Conservation (phyloP, 2,888 invertebrate species). For the Drosophila incognita region DNA sequence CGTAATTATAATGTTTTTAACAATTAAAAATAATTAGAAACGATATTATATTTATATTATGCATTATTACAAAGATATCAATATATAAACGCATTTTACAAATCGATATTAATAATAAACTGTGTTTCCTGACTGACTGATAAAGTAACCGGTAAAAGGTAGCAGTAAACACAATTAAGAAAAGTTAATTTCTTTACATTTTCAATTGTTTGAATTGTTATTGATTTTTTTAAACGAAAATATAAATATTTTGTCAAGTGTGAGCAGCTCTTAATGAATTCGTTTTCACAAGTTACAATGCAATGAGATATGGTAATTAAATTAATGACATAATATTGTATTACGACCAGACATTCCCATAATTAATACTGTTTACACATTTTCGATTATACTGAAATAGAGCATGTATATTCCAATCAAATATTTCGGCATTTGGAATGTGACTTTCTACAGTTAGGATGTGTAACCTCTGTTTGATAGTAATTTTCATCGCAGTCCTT, state of each 20-base stretch:
- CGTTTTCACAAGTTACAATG: neutral
- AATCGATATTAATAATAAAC: neutral
- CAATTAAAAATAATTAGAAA: neutral
- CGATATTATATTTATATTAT: neutral
- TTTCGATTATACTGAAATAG: neutral
- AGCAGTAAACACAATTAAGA: neutral
- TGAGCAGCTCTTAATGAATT: neutral
- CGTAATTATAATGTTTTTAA: neutral
- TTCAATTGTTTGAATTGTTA: neutral
- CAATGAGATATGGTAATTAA: neutral
- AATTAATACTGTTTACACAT: no score
- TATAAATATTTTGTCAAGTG: neutral
- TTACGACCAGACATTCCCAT: neutral
- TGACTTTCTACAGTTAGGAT: conserved; percentile 3
- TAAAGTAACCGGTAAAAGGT: neutral
- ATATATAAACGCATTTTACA: neutral
- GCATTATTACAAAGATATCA: neutral
- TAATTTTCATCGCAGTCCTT: conserved; percentile 7
- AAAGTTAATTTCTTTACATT: neutral
- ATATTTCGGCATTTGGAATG: neutral
- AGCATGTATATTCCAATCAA: neutral
- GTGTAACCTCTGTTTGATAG: conserved; percentile 2
- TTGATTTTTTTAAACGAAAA: neutral
- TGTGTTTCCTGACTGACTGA: neutral
- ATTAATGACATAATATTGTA: neutral